These are phyloP conservation scores for Illadopsis cleaveri DNA, from an alignment of 2,113 vertebrate genomes.

Conservation along the genomic window DNA sequence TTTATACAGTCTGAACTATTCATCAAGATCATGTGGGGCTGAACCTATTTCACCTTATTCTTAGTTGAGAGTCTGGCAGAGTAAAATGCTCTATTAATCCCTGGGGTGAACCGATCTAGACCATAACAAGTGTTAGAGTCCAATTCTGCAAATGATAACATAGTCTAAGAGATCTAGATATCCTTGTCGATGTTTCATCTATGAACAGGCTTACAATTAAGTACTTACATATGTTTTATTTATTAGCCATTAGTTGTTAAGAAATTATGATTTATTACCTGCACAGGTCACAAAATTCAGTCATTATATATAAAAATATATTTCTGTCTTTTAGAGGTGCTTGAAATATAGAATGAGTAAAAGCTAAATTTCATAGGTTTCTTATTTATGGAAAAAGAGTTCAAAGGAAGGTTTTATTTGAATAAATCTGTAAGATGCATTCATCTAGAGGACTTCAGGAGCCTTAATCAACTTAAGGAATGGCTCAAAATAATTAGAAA, in stretches of 20 bases:
- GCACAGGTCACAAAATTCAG: neutral
- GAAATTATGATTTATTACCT: neutral
- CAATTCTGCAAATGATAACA: rapidly evolving
- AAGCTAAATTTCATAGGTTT: neutral
- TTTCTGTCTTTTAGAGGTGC: neutral
- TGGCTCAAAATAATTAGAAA: neutral
- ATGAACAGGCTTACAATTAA: neutral
- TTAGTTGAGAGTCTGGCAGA: neutral
- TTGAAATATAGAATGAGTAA: neutral
- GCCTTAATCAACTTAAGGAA: neutral
- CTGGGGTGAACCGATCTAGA: neutral
- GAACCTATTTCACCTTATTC: neutral
- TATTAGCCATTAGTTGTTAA: neutral
- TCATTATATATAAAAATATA: neutral
- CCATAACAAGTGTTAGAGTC: neutral
- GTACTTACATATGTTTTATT: neutral
- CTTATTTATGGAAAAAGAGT: neutral
- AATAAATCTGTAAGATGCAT: neutral
- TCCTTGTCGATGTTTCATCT: neutral
- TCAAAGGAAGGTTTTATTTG: neutral
- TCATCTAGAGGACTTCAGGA: neutral
- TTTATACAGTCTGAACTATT: neutral
- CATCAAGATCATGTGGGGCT: neutral
- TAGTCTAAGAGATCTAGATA: neutral
- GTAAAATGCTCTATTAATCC: neutral